A percentile compares a stretch with the other conserved stretches of the same genome.
Evolutionary conservation across 2,113 vertebrate species (phyloP).

Genomic region (Xenopus laevis): DNA sequence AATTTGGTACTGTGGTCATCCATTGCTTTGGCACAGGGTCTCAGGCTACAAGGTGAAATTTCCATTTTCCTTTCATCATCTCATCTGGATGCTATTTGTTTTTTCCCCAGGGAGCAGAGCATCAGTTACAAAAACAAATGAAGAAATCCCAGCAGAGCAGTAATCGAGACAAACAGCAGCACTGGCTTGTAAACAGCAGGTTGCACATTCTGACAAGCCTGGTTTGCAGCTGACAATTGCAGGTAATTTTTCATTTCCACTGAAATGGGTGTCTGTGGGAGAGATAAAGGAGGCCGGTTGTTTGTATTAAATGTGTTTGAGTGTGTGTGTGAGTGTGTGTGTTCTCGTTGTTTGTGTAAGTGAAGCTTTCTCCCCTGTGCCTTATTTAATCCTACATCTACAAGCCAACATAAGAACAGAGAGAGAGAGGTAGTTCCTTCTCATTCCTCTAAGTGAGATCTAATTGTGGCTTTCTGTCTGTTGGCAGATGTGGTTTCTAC

Average conservation of each 20-base stretch:
- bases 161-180: slow-evolving; percentile 55
- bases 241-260: slow-evolving; percentile 73
- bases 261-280: slow-evolving; percentile 62
- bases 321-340: slow-evolving; percentile 38
- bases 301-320: slow-evolving; percentile 23
- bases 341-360: slow-evolving; percentile 29
- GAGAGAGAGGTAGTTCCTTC: slow-evolving; percentile 66
- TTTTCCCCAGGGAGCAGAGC: slow-evolving; percentile 49
- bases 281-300: slow-evolving; percentile 41
- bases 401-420: slow-evolving; percentile 66
- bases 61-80: slow-evolving; percentile 17
- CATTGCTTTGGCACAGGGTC: not conserved
- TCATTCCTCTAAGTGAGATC: slow-evolving; percentile 79
- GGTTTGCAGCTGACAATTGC: slow-evolving; percentile 75
- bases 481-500: slow-evolving; percentile 79
- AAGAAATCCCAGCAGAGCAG: slow-evolving; percentile 64
- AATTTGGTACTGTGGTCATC: too few relatives aligned
- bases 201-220: slow-evolving; percentile 66
- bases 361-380: slow-evolving; percentile 63
- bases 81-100: slow-evolving; percentile 27
- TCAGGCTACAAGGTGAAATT: not conserved
- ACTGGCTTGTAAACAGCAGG: slow-evolving; percentile 63
- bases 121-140: slow-evolving; percentile 64
- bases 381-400: slow-evolving; percentile 71
- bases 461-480: slow-evolving; percentile 79